A percentile compares a stretch with the other conserved stretches of the same genome.
Conservation (phyloP, 1,140 invertebrate species). For the Drosophila chauvacae region DNA sequence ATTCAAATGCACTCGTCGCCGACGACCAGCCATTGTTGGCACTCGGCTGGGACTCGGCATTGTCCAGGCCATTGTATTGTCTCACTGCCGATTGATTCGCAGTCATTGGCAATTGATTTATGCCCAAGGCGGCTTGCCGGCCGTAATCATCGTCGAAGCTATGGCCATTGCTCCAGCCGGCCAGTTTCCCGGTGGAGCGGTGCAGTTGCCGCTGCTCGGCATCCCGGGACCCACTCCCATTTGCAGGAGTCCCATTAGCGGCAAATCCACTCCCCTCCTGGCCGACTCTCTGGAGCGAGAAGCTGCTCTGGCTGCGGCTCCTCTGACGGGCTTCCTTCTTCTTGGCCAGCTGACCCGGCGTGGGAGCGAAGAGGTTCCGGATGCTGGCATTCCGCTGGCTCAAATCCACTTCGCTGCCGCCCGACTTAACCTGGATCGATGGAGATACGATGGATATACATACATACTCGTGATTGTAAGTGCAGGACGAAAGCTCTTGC, state of each 20-base stretch:
- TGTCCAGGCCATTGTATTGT: constrained; percentile 71
- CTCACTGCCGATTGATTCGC: constrained; percentile 76
- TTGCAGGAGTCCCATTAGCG: constrained; percentile 6
- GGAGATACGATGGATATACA: constrained; percentile 32
- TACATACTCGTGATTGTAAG: constrained; percentile 50
- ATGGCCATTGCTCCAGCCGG: constrained; percentile 44
- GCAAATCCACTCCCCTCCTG: constrained; percentile 22
- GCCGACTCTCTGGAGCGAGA: constrained; percentile 56
- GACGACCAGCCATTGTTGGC: constrained; percentile 47
- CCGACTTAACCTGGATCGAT: constrained; percentile 71
- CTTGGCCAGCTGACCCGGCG: constrained; percentile 51
- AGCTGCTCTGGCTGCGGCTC: constrained; percentile 70
- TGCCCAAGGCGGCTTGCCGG: constrained; percentile 40
- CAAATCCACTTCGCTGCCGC: constrained; percentile 60
- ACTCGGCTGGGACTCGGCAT: constrained; percentile 24
- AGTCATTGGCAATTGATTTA: constrained; percentile 76
- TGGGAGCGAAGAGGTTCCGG: constrained; percentile 73
- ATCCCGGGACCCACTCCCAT: constrained; percentile 7
- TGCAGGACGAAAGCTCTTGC: constrained; percentile 28
- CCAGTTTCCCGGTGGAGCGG: constrained; percentile 14
- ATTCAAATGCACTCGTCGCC: constrained; percentile 48
- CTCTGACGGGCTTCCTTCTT: constrained; percentile 62
- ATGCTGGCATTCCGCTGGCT: constrained; percentile 73
- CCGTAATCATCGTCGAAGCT: constrained; percentile 44
- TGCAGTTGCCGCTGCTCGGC: constrained; percentile 1